phyloP scores from a whole-genome alignment of 2,797 vertebrate species.

The Oryzias sinensis region DNA sequence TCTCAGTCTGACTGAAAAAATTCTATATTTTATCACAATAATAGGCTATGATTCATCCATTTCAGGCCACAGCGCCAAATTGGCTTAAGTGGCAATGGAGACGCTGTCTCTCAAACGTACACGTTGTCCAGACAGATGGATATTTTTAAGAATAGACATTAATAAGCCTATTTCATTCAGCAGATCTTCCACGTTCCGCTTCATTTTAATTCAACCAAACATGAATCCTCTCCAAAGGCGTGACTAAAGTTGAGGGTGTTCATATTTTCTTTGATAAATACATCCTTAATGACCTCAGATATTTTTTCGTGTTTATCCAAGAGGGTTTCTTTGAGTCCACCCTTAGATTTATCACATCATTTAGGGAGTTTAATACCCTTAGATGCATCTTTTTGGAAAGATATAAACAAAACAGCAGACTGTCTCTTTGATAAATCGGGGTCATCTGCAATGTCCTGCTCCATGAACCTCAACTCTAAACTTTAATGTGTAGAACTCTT shows the following conservation, averaged over 20 bases:
- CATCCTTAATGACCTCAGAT: slow-evolving; percentile 27
- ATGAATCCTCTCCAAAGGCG: slow-evolving; percentile 14
- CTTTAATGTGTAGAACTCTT: slow-evolving; percentile 24
- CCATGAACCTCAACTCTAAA: slow-evolving; percentile 18
- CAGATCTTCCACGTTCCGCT: slow-evolving; percentile 39
- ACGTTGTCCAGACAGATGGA: slow-evolving; percentile 61
- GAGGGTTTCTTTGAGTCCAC: slow-evolving; percentile 27
- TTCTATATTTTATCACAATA: slow-evolving; percentile 57
- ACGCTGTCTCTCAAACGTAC: slow-evolving; percentile 58
- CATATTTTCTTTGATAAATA: slow-evolving; percentile 31
- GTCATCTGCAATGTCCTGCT: slow-evolving; percentile 7
- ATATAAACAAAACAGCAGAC: slow-evolving; percentile 12
- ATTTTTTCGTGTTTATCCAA: slow-evolving; percentile 35
- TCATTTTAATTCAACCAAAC: slow-evolving; percentile 34
- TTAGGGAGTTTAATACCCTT: slow-evolving; percentile 36
- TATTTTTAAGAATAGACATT: slow-evolving; percentile 63
- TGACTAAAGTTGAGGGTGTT: slow-evolving; percentile 27
- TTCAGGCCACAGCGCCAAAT: slow-evolving; percentile 62
- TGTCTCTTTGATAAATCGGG: slow-evolving; percentile 25
- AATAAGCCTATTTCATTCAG: slow-evolving; percentile 67
- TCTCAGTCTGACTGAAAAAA: slow-evolving; percentile 32
- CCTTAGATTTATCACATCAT: slow-evolving; percentile 37
- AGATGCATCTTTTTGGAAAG: slow-evolving; percentile 18
- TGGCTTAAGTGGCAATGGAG: slow-evolving; percentile 67
- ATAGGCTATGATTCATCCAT: slow-evolving; percentile 65